Base-by-base conservation (phyloP, 1,140 invertebrate species). In the Uloborus diversus region DNA sequence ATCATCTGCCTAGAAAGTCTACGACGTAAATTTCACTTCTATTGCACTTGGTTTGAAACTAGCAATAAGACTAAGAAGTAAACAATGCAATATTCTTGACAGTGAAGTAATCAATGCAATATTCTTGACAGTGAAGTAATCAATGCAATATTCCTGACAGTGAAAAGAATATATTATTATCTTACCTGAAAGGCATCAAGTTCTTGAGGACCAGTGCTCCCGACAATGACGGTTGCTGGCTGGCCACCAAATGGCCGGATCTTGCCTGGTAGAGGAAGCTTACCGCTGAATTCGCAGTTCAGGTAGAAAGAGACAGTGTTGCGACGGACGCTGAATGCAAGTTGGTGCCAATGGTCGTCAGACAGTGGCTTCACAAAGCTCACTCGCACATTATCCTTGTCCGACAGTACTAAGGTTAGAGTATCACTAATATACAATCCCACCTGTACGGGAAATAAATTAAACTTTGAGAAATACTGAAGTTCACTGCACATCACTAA, bases 371-470 rank as follows among this genome's bases (percentile, higher is more conserved):
- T 68, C n/a, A 68, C 56, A 65, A 68, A 79, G 17, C 76, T 79
- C n/a, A 66, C 76, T 23, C 76, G 53, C 25, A 79, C 62, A 30
- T 79, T 69, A 30, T 79, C 53, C 14, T 79, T 69, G 28, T 68
- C 76, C 5, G 76, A 79, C n/a, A 79, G 33, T 20, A 79, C 64
- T 20, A 79, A 23, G 0, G 76, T 68, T 3, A 79, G 35, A 14
- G 33, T 79, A 30, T 78, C 73, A 11, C 73, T 79, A 1, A 79
- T 79, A 14, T 79, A 79, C 17, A 79, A n/a, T 4, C 64, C 64
- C 11, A 68, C 76, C 76, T 79, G 32, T 9, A n/a, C 30, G 32
- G 47, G 14, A 59, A 32, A 53, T 53, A 4, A 9, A 53, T 1
- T 42, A 17, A 42, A 42, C n/a, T n/a, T n/a, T n/a, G n/a, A n/a